Evolutionary conservation across 2,888 invertebrate genomes (phyloP).

Genomic region (Electrophaes corylata): DNA sequence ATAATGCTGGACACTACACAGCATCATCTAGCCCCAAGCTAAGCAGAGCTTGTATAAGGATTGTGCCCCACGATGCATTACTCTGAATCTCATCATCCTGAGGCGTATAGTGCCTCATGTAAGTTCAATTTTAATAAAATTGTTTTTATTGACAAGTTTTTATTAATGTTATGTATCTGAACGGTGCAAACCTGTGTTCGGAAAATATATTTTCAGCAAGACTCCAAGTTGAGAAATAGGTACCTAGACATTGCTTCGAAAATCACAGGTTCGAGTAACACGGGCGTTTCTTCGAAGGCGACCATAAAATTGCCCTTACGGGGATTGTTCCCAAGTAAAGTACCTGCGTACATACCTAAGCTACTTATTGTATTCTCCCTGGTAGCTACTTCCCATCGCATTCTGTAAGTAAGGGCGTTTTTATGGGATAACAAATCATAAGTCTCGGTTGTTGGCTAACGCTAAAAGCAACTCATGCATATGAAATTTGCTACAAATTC

Average conservation of each 20-base stretch:
- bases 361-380: constrained; percentile 6
- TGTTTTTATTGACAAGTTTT: too few relatives aligned
- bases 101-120: too few relatives aligned
- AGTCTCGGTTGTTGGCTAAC: constrained; percentile 45
- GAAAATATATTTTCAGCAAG: not conserved
- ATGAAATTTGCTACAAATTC: constrained; percentile 40
- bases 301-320: constrained; percentile 49
- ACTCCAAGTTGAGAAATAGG: too few relatives aligned
- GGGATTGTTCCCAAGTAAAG: constrained; percentile 53
- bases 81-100: too few relatives aligned
- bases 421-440: constrained; percentile 63
- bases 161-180: too few relatives aligned
- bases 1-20: too few relatives aligned
- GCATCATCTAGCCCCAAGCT: too few relatives aligned
- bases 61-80: too few relatives aligned
- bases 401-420: constrained; percentile 49
- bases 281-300: constrained; percentile 49
- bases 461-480: constrained; percentile 45
- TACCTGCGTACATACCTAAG: constrained; percentile 15
- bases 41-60: too few relatives aligned
- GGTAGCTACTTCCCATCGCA: constrained; percentile 22
- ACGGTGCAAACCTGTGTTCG: not conserved
- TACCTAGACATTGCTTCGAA: constrained; percentile 39
- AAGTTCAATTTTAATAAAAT: too few relatives aligned
- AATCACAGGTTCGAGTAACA: constrained; percentile 43